These are phyloP conservation scores for Dicaeum eximium DNA, from an alignment of 2,113 vertebrate genomes.

Conservation along the genomic window DNA sequence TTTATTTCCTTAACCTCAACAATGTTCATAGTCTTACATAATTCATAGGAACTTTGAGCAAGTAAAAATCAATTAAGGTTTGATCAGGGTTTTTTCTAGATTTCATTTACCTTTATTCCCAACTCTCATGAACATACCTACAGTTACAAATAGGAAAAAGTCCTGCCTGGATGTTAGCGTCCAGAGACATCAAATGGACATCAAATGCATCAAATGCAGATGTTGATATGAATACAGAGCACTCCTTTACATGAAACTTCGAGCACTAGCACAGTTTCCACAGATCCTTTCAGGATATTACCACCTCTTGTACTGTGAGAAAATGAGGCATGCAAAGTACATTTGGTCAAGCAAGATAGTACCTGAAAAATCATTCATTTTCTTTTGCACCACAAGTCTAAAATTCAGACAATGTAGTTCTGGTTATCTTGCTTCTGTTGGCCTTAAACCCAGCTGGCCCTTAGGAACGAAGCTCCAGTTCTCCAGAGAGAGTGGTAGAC, in stretches of 20 bases:
- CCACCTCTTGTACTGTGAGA: background rate
- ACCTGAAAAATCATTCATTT: background rate
- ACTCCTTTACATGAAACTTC: background rate
- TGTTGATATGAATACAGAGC: background rate
- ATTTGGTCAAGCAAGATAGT: background rate
- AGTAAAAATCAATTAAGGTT: background rate
- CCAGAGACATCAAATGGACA: background rate
- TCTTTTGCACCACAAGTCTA: background rate
- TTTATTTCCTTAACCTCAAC: background rate
- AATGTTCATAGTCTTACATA: background rate
- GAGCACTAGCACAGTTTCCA: background rate
- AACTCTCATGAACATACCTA: conserved; percentile 30
- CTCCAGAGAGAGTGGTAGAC: background rate
- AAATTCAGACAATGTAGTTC: background rate
- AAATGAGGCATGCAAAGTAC: background rate
- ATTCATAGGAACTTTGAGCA: background rate
- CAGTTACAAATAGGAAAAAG: conserved; percentile 1
- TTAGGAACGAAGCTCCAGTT: background rate
- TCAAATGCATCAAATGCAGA: background rate
- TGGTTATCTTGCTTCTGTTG: background rate
- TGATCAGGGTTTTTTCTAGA: background rate
- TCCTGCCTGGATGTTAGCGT: conserved; percentile 12
- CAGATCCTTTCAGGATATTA: background rate
- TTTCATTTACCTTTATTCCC: conserved; percentile 53
- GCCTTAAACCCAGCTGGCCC: background rate